Base-by-base conservation (phyloP, 2,888 invertebrate species). In the Poecilus cupreus region DNA sequence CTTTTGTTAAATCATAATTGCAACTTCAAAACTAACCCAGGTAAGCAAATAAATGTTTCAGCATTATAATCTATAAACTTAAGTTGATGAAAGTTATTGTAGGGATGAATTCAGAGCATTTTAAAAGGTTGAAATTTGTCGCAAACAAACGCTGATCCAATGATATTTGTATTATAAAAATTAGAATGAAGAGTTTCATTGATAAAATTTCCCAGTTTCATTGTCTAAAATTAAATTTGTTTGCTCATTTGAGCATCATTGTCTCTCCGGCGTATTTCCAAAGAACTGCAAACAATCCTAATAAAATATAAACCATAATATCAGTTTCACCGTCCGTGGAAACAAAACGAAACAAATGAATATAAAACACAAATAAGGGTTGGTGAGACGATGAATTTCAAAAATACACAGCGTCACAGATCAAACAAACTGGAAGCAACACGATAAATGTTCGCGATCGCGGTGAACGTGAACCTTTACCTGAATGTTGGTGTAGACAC, bases 371-470 rank as follows among this genome's bases (percentile, higher is more conserved):
- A 54, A 54, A 54, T 22, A 22, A 3, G 32, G 22, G 54, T 54
- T 20, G 8, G 6, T 20, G 46, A 26, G 37, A 75, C 37, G 54
- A 75, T 49, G 54, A 75, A 75, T 75, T 51, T 16, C 5, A 75
- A 74, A 54, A 51, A 51, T 54, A 75, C 43, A 22, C 16, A 20
- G 24, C 26, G 54, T 54, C 75, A 54, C 13, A 32, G 16, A 75
- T 54, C 75, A 75, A 75, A 75, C 75, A 75, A 75, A 75, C 26
- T 75, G 75, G 54, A 75, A 75, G 75, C 75, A 75, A 32, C 54
- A 75, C 75, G 54, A 75, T 75, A 75, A 51, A 75, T 75, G 75
- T 51, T 26, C 37, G 4, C 46, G 72, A 11, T 49, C n/a, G 2
- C 2, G 54, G 10, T 22, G 49, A 10, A 49, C 4, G 10, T 18